Percentiles rank a stretch among this genome's conserved stretches.
Evolutionary conservation across 1,140 invertebrate genomes (phyloP).

Genomic region (Bombus sylvicola): DNA sequence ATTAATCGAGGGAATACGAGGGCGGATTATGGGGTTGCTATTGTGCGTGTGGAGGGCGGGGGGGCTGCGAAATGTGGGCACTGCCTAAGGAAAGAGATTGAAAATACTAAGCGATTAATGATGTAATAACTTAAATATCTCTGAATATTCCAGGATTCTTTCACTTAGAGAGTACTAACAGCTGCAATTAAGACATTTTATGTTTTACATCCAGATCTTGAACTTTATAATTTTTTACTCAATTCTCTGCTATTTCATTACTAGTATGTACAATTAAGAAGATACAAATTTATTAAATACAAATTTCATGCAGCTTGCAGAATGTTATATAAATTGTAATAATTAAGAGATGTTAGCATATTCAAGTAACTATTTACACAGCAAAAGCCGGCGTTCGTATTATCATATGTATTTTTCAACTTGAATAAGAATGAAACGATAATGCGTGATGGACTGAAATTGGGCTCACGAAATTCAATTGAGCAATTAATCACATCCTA

Average conservation of each 20-base stretch:
- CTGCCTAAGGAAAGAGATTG: neutral
- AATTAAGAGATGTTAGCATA: too few species aligned
- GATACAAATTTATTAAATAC: too few species aligned
- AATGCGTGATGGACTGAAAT: neutral
- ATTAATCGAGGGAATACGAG: constrained; percentile 51
- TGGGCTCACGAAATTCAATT: constrained; percentile 14
- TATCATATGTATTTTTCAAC: neutral
- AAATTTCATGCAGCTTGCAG: too few species aligned
- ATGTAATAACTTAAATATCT: neutral
- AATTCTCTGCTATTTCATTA: too few species aligned
- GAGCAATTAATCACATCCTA: constrained; percentile 45
- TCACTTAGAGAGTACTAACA: neutral
- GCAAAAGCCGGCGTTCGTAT: neutral
- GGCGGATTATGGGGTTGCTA: neutral
- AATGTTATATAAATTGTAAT: too few species aligned
- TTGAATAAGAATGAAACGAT: neutral
- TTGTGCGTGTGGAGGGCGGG: neutral
- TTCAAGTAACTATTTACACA: neutral
- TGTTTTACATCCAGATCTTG: too few species aligned
- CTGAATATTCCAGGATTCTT: neutral
- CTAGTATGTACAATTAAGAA: too few species aligned
- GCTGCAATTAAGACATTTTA: too few species aligned
- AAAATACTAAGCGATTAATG: neutral
- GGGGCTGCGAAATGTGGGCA: neutral
- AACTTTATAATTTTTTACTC: too few species aligned